These are phyloP conservation scores for Tangara arthus DNA, from an alignment of 2,797 vertebrate genomes.

Conservation along the genomic window DNA sequence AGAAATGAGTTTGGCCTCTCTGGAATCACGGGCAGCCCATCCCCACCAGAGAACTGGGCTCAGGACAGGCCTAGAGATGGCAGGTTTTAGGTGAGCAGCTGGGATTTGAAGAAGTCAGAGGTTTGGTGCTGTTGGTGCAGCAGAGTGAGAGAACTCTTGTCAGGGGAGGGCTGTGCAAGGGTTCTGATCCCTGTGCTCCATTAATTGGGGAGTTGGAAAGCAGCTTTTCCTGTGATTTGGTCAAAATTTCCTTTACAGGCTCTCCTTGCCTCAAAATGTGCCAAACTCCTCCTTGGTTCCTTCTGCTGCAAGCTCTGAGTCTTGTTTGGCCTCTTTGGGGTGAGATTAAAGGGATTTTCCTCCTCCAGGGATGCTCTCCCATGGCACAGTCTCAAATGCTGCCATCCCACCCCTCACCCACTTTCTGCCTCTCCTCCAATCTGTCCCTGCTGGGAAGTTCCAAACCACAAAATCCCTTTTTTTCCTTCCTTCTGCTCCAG, in stretches of 20 bases:
- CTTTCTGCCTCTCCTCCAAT: not conserved
- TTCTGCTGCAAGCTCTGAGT: not conserved
- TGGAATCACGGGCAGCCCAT: accelerated
- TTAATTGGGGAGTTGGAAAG: not conserved
- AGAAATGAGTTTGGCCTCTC: not conserved
- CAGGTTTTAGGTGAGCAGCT: not conserved
- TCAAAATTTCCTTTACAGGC: not conserved
- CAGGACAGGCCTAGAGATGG: accelerated
- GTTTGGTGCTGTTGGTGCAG: not conserved
- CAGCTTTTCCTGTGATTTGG: not conserved
- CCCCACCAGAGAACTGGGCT: not conserved
- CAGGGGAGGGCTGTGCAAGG: accelerated
- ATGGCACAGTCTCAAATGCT: not conserved
- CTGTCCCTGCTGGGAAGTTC: not conserved
- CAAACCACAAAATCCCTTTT: not conserved
- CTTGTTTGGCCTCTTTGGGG: not conserved
- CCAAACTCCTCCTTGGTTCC: not conserved
- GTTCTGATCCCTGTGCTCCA: not conserved
- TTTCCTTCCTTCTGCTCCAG: not conserved
- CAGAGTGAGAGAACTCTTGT: not conserved
- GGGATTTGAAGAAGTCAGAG: not conserved
- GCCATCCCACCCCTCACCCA: not conserved
- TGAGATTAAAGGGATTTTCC: not conserved
- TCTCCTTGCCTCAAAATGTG: not conserved
- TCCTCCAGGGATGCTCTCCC: not conserved